A percentile compares a stretch with the other conserved stretches of the same genome.
Evolutionary conservation across 2,797 vertebrate species (phyloP).

Genomic region (Sarcophilus harrisii): DNA sequence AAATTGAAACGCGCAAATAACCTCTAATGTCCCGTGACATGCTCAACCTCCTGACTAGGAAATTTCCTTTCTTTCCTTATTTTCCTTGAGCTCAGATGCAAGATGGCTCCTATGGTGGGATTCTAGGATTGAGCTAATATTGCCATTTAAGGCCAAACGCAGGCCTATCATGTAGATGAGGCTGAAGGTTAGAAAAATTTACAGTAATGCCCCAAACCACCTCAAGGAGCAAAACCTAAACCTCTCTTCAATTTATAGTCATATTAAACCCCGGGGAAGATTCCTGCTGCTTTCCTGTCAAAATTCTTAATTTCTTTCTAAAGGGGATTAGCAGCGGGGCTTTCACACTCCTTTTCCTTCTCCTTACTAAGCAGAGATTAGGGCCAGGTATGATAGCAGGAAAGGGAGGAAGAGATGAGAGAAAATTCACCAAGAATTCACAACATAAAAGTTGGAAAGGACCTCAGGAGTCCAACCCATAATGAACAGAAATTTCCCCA

Average conservation of each 20-base stretch:
- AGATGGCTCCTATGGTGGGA: constrained; percentile 14
- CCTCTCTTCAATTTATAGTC: not conserved
- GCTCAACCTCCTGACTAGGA: constrained; percentile 35
- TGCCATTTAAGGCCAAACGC: not conserved
- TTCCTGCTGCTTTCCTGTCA: constrained; percentile 18
- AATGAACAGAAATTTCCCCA: not conserved
- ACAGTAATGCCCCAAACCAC: constrained; percentile 8
- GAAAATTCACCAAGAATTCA: not conserved
- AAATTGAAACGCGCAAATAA: constrained; percentile 64
- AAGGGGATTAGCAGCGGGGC: constrained; percentile 7
- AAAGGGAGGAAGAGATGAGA: not conserved
- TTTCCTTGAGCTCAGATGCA: constrained; percentile 30
- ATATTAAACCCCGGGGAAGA: not conserved
- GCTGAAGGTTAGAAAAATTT: not conserved
- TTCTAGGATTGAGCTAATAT: not conserved
- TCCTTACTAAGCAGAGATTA: constrained; percentile 9
- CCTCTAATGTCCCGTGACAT: constrained; percentile 67
- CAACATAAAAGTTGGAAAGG: not conserved
- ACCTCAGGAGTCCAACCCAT: not conserved
- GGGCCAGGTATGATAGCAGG: not conserved
- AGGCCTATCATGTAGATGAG: not conserved
- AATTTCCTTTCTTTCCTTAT: constrained; percentile 34
- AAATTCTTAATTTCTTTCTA: constrained; percentile 22
- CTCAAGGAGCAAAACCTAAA: not conserved
- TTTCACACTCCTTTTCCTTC: constrained; percentile 13